Evolutionary conservation across 2,113 vertebrate species (phyloP).

Genomic region (Rhinolophus sinicus): DNA sequence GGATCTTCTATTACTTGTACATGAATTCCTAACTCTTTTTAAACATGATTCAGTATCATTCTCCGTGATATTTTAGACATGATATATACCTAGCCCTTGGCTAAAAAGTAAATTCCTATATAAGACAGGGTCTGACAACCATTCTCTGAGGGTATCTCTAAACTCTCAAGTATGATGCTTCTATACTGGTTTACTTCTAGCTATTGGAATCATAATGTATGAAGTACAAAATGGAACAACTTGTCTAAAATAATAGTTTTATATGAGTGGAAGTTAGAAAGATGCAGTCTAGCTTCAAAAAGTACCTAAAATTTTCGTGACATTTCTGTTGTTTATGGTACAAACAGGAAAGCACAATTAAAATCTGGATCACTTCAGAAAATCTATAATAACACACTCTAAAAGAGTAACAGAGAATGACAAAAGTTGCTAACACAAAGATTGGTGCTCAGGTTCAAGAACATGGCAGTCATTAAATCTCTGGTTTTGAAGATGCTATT

Average conservation of each 20-base stretch:
- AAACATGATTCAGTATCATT: background rate
- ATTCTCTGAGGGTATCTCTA: background rate
- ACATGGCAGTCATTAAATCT: background rate
- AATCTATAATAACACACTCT: background rate
- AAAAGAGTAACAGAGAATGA: background rate
- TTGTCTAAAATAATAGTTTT: background rate
- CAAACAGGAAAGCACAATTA: background rate
- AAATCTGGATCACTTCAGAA: background rate
- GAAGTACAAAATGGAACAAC: background rate
- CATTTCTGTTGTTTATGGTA: background rate
- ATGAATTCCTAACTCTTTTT: background rate
- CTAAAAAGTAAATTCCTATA: background rate
- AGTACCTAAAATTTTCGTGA: background rate
- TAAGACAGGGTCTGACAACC: background rate
- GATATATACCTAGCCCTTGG: background rate
- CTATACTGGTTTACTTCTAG: background rate
- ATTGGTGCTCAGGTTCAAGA: background rate
- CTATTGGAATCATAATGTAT: background rate
- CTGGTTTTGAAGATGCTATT: background rate
- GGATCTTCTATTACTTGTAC: background rate
- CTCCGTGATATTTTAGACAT: background rate
- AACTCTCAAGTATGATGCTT: background rate
- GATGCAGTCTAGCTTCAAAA: background rate
- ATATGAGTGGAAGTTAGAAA: background rate
- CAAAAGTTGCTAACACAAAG: background rate